Base-by-base conservation (phyloP, 2,888 invertebrate species). In the Rotaria magnacalcarata region DNA sequence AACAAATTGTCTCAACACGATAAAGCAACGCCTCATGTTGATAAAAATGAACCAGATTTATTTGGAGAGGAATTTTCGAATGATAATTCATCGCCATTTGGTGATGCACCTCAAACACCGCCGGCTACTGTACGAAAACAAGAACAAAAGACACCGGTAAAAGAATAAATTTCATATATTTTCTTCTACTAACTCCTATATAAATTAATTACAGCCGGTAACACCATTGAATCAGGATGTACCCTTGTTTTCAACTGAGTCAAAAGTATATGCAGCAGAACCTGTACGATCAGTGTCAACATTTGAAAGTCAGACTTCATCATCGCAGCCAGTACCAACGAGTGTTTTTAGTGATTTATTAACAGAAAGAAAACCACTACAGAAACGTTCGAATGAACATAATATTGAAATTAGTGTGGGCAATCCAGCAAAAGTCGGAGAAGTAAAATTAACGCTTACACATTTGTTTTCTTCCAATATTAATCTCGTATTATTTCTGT, bases 381-480 rank as follows among this genome's bases (percentile, higher is more conserved):
- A 11, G 2, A 67, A 67, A 34, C 80, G 47, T 47, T 85, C 74
- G 27, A 80, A 80, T 27, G 85, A 84, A 54, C n/a, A 80, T 43
- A 52, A 54, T 52, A 84, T 86, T 27, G 85, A 85, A 54, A 85
- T 86, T 10, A 43, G 50, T 47, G 50, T 86, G 54, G 80, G 85
- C 34, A 84, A 85, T 34, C 86, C 86, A 54, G 21, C 50, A 19
- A 86, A 86, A 80, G 75, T 86, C 27, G 86, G 86, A n/a, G 85
- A 85, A 14, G 86, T 80, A 47, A 80, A 85, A n/a, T 52, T 6
- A 14, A 16, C 27, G 11, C 4, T 34, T 34, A 27, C 27, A 11
- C 14, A 14, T 11, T 50, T 14, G 0, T n/a, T 58, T 27, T n/a
- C 14, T 14, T 16, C 27, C 16, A 27, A 7, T 27, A 75, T n/a